Evolutionary conservation across 2,888 invertebrate species (phyloP).

Genomic region (Cordilura impudica): DNA sequence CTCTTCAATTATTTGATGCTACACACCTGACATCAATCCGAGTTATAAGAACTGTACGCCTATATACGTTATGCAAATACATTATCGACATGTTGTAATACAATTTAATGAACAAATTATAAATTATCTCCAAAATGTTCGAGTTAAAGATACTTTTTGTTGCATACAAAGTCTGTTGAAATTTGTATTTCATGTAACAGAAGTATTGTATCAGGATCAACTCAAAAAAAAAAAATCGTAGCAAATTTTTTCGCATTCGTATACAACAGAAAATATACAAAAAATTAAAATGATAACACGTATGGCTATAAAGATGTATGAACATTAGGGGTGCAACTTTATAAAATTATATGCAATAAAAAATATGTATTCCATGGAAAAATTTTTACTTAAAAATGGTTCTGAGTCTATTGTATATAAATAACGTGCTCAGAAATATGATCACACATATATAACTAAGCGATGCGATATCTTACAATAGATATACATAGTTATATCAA

Average conservation of each 20-base stretch:
- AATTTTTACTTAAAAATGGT: no score
- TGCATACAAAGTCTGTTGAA: not conserved
- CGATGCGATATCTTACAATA: no score
- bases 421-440: no score
- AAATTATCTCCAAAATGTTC: constrained; percentile 51
- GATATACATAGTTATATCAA: no score
- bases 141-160: constrained; percentile 27
- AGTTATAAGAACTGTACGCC: not conserved
- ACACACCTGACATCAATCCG: constrained; percentile 4
- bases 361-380: no score
- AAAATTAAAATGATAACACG: constrained; percentile 31
- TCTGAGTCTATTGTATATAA: no score
- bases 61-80: not conserved
- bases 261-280: constrained; percentile 23
- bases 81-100: constrained; percentile 38
- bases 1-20: not conserved
- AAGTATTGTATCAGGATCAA: not conserved
- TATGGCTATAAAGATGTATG: no score
- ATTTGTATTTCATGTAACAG: not conserved
- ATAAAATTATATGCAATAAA: no score
- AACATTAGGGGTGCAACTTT: no score
- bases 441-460: no score
- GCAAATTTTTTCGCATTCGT: not conserved
- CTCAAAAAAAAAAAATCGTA: constrained; percentile 26
- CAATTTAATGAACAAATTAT: constrained; percentile 59